Conservation (phyloP, 2,797 vertebrate species). For the Epinephelus malabaricus region DNA sequence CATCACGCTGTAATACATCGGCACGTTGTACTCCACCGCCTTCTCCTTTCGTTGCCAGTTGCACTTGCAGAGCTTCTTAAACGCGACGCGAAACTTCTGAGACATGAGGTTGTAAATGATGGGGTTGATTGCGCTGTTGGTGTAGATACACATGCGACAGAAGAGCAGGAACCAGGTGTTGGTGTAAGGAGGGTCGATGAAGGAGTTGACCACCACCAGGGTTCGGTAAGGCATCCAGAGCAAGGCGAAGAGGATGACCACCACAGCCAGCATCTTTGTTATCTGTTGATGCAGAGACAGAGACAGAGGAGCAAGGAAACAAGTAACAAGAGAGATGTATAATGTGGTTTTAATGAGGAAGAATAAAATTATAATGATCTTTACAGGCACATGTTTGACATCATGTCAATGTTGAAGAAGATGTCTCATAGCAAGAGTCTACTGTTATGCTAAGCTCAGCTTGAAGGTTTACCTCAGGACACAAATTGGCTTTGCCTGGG, state of each 20-base stretch:
- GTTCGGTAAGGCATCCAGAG: constrained; percentile 94
- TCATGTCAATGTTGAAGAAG: neutral
- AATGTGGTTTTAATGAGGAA: neutral
- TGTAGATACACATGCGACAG: constrained; percentile 92
- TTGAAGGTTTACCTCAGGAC: too few relatives aligned
- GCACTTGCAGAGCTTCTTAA: constrained; percentile 88
- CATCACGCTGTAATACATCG: constrained; percentile 86
- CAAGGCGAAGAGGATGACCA: constrained; percentile 90
- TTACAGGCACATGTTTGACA: neutral
- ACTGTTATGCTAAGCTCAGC: too few relatives aligned
- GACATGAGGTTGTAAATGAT: constrained; percentile 94
- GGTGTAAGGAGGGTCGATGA: constrained; percentile 90
- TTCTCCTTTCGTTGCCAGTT: constrained; percentile 63
- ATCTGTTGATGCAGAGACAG: constrained; percentile 79
- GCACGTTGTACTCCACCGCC: constrained; percentile 45
- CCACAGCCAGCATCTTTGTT: constrained; percentile 93
- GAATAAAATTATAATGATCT: neutral
- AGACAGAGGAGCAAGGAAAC: too few relatives aligned
- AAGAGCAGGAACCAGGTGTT: constrained; percentile 93
- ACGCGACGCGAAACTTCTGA: constrained; percentile 91
- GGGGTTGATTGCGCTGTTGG: constrained; percentile 93
- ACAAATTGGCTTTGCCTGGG: too few relatives aligned
- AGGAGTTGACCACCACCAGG: constrained; percentile 93
- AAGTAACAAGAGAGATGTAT: neutral
- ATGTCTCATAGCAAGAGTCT: neutral